phyloP scores from a whole-genome alignment of 2,797 vertebrate species.

The Discoglossus pictus region DNA sequence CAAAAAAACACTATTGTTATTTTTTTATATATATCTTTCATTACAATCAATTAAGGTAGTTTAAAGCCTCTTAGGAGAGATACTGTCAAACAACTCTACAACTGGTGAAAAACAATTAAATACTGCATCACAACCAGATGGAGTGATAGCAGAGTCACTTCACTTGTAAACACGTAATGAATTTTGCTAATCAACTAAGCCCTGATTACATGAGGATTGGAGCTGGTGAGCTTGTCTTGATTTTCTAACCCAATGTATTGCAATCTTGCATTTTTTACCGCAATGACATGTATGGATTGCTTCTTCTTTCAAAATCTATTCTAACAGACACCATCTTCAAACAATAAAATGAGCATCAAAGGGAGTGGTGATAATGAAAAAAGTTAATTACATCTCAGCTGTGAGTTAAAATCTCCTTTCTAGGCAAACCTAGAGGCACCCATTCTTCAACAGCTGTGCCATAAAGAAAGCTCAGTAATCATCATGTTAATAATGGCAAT shows the following conservation, averaged over 20 bases:
- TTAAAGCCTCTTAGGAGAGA: not conserved
- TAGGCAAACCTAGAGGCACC: conserved; percentile 1
- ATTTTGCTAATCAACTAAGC: conserved; percentile 26
- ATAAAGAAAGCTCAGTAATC: not conserved
- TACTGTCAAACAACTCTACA: conserved; percentile 4
- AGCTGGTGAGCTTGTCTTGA: conserved; percentile 24
- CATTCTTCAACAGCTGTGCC: not conserved
- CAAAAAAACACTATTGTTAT: no score
- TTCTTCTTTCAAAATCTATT: conserved; percentile 29
- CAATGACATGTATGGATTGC: conserved; percentile 45
- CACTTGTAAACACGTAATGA: conserved; percentile 38
- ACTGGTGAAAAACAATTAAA: conserved; percentile 39
- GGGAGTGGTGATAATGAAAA: conserved; percentile 29
- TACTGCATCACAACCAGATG: conserved; percentile 27
- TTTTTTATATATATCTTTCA: not conserved
- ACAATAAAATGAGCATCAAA: conserved; percentile 24
- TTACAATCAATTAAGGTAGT: conserved; percentile 1
- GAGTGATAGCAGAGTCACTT: conserved; percentile 46
- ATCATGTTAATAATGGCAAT: no score
- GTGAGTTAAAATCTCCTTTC: not conserved
- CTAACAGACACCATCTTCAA: conserved; percentile 13
- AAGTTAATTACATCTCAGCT: conserved; percentile 33
- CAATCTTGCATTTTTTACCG: conserved; percentile 38
- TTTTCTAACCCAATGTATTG: conserved; percentile 37
- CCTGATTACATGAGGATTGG: conserved; percentile 31